A percentile compares a stretch with the other conserved stretches of the same genome.
These are phyloP conservation scores for Macquaria australasica DNA, from an alignment of 2,113 vertebrate species.

Conservation along the genomic window DNA sequence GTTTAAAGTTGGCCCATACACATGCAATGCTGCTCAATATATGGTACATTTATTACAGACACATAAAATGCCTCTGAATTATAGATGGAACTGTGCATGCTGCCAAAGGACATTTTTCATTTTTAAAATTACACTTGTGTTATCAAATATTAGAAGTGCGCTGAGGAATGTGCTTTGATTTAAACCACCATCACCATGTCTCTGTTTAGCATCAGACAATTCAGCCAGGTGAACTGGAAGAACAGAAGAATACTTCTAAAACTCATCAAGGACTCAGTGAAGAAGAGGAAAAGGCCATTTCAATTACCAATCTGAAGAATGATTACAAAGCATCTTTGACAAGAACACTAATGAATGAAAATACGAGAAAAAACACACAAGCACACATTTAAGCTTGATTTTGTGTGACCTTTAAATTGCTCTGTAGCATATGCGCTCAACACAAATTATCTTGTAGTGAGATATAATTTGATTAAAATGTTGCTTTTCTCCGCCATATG, in stretches of 20 bases:
- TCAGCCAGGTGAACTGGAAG: slow-evolving; percentile 24
- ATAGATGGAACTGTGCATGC: slow-evolving; percentile 4
- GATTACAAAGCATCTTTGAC: slow-evolving; percentile 37
- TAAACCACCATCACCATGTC: neutral
- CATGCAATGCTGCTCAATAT: neutral
- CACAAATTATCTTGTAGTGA: slow-evolving; percentile 48
- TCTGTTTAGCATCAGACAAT: neutral
- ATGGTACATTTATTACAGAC: neutral
- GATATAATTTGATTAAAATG: slow-evolving; percentile 76
- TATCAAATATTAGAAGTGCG: slow-evolving; percentile 20
- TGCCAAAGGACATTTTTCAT: neutral
- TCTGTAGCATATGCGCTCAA: slow-evolving; percentile 55
- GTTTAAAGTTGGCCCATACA: neutral
- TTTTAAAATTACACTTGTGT: slow-evolving; percentile 11
- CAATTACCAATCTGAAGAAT: slow-evolving; percentile 62
- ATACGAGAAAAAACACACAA: slow-evolving; percentile 15
- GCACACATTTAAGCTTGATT: slow-evolving; percentile 64
- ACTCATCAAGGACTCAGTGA: slow-evolving; percentile 53
- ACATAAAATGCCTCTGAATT: neutral
- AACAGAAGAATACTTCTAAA: slow-evolving; percentile 41
- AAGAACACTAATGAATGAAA: slow-evolving; percentile 32
- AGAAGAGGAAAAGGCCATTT: slow-evolving; percentile 71
- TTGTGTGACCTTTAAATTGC: slow-evolving; percentile 74
- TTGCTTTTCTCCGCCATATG: slow-evolving; percentile 73
- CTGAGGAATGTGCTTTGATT: slow-evolving; percentile 17